Evolutionary conservation across 2,113 vertebrate genomes (phyloP).

Genomic region (Hemibagrus wyckioides): DNA sequence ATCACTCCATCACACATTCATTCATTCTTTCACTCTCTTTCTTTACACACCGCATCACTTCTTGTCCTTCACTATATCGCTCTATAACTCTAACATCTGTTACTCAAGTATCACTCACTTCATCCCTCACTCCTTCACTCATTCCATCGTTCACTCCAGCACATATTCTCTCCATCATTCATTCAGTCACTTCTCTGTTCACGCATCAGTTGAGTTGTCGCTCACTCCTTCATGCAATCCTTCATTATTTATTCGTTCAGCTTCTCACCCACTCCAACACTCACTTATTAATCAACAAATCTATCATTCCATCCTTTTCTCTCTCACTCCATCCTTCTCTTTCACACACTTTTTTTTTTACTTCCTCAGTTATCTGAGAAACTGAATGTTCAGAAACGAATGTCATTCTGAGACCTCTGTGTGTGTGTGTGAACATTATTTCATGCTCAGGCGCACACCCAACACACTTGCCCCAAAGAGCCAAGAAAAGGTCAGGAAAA

Average conservation of each 20-base stretch:
- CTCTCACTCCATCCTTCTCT: background rate
- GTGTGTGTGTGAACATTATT: background rate
- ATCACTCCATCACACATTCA: background rate
- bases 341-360: background rate
- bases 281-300: background rate
- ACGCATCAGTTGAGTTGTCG: background rate
- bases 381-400: background rate
- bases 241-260: background rate
- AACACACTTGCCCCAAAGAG: background rate
- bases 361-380: background rate
- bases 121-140: background rate
- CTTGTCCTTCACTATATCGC: background rate
- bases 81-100: background rate
- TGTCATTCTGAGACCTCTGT: background rate
- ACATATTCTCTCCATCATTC: background rate
- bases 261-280: background rate
- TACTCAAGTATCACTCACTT: background rate
- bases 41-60: too few relatives aligned
- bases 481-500: constrained; percentile 2
- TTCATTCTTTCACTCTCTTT: background rate
- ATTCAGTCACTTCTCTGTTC: background rate
- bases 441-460: constrained; percentile 6
- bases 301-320: background rate
- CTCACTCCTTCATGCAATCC: too few relatives aligned
- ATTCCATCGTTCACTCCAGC: background rate